Percentiles rank a stretch among this genome's conserved stretches.
phyloP scores from a whole-genome alignment of 2,113 vertebrate genomes.

The Brachyistius frenatus region DNA sequence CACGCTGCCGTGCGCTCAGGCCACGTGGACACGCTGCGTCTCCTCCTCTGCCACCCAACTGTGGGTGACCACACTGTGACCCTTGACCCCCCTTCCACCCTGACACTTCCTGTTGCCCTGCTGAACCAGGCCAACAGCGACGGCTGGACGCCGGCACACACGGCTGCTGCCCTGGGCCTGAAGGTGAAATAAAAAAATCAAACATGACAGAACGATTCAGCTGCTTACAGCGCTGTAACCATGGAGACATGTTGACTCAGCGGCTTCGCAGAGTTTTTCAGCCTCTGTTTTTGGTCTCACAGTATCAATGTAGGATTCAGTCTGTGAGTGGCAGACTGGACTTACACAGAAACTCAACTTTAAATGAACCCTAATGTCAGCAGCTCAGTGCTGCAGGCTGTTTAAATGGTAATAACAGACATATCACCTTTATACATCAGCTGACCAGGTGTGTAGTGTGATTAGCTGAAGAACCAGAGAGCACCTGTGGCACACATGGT shows the following conservation, averaged over 20 bases:
- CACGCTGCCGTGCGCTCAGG: constrained; percentile 91
- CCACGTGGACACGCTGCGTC: constrained; percentile 88
- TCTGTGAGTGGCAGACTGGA: not conserved
- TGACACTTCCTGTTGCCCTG: constrained; percentile 77
- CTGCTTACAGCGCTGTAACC: not conserved
- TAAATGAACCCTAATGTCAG: too few relatives aligned
- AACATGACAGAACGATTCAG: not conserved
- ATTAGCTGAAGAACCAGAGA: too few relatives aligned
- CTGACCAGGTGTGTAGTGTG: too few relatives aligned
- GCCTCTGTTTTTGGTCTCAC: not conserved
- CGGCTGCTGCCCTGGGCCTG: constrained; percentile 94
- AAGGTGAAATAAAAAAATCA: constrained; percentile 84
- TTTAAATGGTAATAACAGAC: too few relatives aligned
- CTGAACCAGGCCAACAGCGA: constrained; percentile 91
- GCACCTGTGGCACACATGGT: too few relatives aligned
- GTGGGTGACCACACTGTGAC: constrained; percentile 40
- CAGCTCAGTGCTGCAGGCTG: too few relatives aligned
- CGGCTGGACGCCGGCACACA: constrained; percentile 95
- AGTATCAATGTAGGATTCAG: not conserved
- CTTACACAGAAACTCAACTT: too few relatives aligned
- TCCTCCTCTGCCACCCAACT: constrained; percentile 87
- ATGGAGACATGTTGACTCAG: not conserved
- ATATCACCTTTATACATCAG: too few relatives aligned
- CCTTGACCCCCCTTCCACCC: constrained; percentile 14
- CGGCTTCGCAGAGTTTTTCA: not conserved